Evolutionary conservation across 2,888 invertebrate species (phyloP), one percentile per base, ranked within the genome.

Genomic region (Athalia circularis): DNA sequence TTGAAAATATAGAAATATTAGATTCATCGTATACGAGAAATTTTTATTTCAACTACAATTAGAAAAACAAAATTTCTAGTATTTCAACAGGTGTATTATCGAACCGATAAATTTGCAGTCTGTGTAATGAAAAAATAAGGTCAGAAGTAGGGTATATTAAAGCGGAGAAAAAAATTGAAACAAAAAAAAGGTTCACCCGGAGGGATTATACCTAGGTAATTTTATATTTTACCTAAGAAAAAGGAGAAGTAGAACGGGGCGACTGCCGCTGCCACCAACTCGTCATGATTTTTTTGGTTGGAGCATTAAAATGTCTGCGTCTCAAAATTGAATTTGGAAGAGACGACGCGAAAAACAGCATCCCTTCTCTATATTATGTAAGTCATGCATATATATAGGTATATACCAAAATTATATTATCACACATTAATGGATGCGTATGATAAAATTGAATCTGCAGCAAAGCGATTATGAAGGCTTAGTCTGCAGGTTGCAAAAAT

Each of bases 311-410:
- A 65, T 48, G 65, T 65, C 48, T 15, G 65, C 15, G 48, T 47
- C 15, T 65, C 9, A 9, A 65, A 65, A 65, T 65, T 65, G 65
- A 48, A 65, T 65, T 65, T 48, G 47, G 47, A n/a, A 48, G 48
- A 65, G 65, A 65, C 65, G 65, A 13, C 7, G 48, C 48, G 65
- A 65, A 65, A 65, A 48, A 48, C 48, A 65, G 65, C 13, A 65
- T 65, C 48, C 48, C 15, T 65, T 13, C 48, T 48, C 15, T 29
- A 2, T 29, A 29, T 29, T 29, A 29, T 29, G 29, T 29, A 29
- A 29, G 29, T 29, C 29, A 29, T 29, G 29, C 29, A 29, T 29
- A 29, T 29, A 29, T 29, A 29, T 29, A 29, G 29, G 29, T 29
- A 29, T 29, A 29, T 29, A 29, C n/a, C 48, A 48, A 65, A 65